These are phyloP conservation scores for Alloscopus bannaensis DNA, from an alignment of 2,888 invertebrate genomes.

Conservation along the genomic window DNA sequence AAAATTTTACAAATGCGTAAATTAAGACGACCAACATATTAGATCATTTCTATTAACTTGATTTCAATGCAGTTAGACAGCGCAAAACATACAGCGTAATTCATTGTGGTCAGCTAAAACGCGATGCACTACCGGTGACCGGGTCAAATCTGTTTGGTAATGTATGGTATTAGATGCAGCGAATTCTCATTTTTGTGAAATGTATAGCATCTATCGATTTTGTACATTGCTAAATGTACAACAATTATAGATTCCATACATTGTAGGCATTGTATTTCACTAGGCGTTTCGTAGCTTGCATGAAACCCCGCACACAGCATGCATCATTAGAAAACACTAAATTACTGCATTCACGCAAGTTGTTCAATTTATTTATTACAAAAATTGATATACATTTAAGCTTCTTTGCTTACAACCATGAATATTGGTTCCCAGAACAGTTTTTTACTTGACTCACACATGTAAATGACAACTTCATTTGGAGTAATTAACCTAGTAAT, in stretches of 20 bases:
- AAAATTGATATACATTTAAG: slow-evolving; percentile 56
- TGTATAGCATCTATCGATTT: not conserved
- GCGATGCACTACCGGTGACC: too few species aligned
- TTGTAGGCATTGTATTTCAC: not conserved
- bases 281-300: not conserved
- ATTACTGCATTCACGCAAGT: not conserved
- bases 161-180: not conserved
- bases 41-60: not conserved
- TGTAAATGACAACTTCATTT: not conserved
- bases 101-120: too few species aligned
- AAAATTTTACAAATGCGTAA: not conserved
- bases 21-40: not conserved
- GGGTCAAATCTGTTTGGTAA: not conserved
- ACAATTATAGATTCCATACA: not conserved
- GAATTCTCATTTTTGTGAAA: not conserved
- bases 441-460: slow-evolving; percentile 32
- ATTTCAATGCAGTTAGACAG: too few species aligned
- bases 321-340: not conserved
- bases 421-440: slow-evolving; percentile 52
- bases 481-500: not conserved
- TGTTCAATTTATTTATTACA: slow-evolving; percentile 15
- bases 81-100: too few species aligned
- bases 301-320: too few species aligned
- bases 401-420: slow-evolving; percentile 58
- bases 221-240: not conserved